Conservation (phyloP, 2,888 invertebrate species). For the Drosophila setosimentum region DNA sequence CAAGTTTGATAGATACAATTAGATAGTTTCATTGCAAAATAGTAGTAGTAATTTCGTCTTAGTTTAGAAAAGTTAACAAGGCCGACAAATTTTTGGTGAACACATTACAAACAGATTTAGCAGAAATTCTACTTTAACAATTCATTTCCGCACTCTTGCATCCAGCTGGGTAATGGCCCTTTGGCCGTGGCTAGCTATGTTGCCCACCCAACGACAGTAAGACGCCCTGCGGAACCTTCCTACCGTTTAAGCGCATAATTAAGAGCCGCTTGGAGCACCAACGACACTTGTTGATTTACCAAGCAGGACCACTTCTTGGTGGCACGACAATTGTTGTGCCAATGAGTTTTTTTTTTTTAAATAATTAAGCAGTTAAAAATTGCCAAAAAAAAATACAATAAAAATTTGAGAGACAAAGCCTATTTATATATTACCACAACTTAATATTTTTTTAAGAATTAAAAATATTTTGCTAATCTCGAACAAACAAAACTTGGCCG, state of each 20-base stretch:
- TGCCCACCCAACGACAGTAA: constrained; percentile 32
- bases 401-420: neutral
- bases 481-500: neutral
- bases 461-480: neutral
- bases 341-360: constrained; percentile 17
- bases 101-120: neutral
- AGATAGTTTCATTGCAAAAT: neutral
- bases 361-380: neutral
- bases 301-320: constrained; percentile 13
- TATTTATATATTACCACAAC: neutral
- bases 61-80: neutral
- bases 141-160: constrained; percentile 52
- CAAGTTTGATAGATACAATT: neutral
- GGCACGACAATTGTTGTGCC: constrained; percentile 14
- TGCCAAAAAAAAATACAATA: neutral
- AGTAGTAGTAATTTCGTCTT: neutral
- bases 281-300: constrained; percentile 54
- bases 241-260: constrained; percentile 55
- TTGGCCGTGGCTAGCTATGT: constrained; percentile 7
- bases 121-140: constrained; percentile 36
- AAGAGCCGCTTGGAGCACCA: constrained; percentile 52
- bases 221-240: constrained; percentile 36
- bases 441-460: neutral
- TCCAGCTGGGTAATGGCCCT: constrained; percentile 1
- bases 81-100: neutral